phyloP scores from a whole-genome alignment of 2,113 vertebrate genomes.

The Platysteira castanea region DNA sequence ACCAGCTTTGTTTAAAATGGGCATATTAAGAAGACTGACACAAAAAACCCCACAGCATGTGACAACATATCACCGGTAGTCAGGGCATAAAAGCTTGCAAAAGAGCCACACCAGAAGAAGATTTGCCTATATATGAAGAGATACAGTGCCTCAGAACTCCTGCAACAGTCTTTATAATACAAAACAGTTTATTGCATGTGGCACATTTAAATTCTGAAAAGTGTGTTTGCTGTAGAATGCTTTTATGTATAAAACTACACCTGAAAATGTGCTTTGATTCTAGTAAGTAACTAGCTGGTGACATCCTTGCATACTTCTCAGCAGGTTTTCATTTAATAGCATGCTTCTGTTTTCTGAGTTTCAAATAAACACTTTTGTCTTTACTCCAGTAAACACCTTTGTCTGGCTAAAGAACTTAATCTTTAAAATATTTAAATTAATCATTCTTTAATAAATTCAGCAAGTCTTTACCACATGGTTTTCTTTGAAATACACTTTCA shows the following conservation, averaged over 20 bases:
- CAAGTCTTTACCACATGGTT: neutral
- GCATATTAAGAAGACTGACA: neutral
- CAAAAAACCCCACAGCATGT: rapidly evolving
- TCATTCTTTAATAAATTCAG: neutral
- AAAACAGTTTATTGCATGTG: neutral
- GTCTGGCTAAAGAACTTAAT: neutral
- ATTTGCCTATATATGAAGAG: neutral
- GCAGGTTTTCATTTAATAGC: neutral
- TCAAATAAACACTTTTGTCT: neutral
- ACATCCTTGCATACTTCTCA: neutral
- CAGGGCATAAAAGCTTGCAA: neutral
- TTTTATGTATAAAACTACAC: neutral
- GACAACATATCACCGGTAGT: neutral
- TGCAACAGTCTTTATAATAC: neutral
- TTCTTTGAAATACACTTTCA: neutral
- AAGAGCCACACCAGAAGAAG: neutral
- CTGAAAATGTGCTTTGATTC: neutral
- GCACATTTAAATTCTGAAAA: neutral
- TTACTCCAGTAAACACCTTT: neutral
- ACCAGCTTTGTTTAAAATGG: neutral
- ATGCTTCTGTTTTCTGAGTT: neutral
- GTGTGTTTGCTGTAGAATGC: neutral
- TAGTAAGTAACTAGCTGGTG: neutral
- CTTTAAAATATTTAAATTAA: neutral
- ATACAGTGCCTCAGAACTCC: neutral